These are phyloP conservation scores for Sebastes elongatus DNA, from an alignment of 2,797 vertebrate species.

Conservation along the genomic window DNA sequence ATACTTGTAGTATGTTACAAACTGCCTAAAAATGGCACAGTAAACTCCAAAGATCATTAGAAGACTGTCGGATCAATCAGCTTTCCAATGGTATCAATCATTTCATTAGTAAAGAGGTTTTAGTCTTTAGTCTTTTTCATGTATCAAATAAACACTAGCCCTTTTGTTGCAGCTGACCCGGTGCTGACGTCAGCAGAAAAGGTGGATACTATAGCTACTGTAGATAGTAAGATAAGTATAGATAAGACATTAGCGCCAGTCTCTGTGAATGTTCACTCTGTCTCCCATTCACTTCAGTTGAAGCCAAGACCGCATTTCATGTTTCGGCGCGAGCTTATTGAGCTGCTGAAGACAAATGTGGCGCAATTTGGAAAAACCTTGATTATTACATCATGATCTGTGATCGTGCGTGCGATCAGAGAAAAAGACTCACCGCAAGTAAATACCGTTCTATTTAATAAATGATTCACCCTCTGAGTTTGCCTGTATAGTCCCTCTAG, in stretches of 20 bases:
- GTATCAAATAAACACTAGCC: background rate
- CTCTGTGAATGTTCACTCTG: background rate
- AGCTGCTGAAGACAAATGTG: background rate
- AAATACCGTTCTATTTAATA: background rate
- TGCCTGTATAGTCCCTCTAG: background rate
- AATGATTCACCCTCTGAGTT: conserved; percentile 12
- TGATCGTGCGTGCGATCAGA: background rate
- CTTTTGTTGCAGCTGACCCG: background rate
- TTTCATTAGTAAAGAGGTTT: background rate
- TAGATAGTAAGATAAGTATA: background rate
- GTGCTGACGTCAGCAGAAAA: background rate
- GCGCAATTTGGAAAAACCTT: background rate
- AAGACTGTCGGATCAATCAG: background rate
- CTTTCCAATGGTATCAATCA: background rate
- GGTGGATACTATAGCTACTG: background rate
- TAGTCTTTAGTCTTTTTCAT: background rate
- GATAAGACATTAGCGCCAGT: background rate
- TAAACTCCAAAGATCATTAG: background rate
- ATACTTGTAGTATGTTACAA: background rate
- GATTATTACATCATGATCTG: background rate
- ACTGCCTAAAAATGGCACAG: background rate
- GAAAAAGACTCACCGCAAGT: background rate
- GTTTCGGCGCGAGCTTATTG: background rate
- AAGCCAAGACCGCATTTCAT: background rate
- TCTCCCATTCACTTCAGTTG: background rate